Evolutionary conservation across 2,888 invertebrate genomes (phyloP), one percentile per base, ranked within the genome.

Genomic region (Lasioglossum oenotherae): DNA sequence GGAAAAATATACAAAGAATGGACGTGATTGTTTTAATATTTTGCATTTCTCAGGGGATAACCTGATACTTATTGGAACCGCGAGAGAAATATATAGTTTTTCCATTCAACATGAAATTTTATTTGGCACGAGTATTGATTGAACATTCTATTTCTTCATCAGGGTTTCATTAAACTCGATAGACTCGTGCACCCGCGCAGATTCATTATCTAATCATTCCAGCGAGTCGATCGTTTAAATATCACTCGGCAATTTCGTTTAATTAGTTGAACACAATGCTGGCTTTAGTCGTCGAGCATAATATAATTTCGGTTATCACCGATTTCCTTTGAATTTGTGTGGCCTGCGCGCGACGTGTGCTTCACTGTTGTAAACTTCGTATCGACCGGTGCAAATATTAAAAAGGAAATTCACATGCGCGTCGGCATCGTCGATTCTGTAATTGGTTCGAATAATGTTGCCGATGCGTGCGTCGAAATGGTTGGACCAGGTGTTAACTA

Each of bases 371-470:
- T 53, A 53, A 35, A 73, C 41, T 73, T 46, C 31, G 46, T 38
- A 49, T 69, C 46, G 60, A 49, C 69, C 46, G 35, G n/a, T 49
- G 41, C 44, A 27, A 76, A 84, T 73, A 74, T 77, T 77, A 73
- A 57, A 84, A 82, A 46, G 35, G n/a, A 53, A 77, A 84, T 49
- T 78, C 53, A n/a, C 53, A 27, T 49, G 67, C 31, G 27, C 41
- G 73, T 14, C 16, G 27, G 53, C 16, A 69, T 73, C 67, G 73
- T 23, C 73, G 49, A 46, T 53, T 77, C 49, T 57, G 77, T 82
- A 84, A 84, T 84, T 82, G 83, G 38, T 77, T 74, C 74, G 27
- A 31, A 8, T 83, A 84, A 31, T 78, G 71, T 74, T 35, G 71
- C 44, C 46, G 57, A 73, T 71, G 74, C 31, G 41, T 27, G 71